Conservation (phyloP, 2,888 invertebrate species). For the Cotesia congregata region DNA sequence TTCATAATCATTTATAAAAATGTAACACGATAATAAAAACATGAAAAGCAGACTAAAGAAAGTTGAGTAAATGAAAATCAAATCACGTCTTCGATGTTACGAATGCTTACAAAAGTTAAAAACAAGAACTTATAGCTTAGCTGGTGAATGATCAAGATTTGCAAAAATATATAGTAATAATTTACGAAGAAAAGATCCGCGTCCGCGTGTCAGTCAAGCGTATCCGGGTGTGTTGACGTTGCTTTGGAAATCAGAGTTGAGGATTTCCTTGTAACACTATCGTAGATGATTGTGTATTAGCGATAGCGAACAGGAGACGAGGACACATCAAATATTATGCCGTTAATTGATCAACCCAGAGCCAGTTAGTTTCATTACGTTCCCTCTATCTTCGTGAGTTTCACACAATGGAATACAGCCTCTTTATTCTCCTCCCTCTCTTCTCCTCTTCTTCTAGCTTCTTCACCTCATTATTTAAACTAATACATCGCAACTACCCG, state of each 20-base stretch:
- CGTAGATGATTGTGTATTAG: constrained; percentile 33
- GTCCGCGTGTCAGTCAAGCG: background rate
- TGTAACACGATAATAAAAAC: too few species aligned
- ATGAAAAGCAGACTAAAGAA: too few species aligned
- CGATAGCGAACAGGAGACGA: constrained; percentile 47
- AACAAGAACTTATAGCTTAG: too few species aligned
- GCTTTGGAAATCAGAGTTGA: constrained; percentile 37
- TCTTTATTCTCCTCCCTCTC: constrained; percentile 44
- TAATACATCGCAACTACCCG: background rate
- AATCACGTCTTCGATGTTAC: too few species aligned
- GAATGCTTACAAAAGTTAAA: too few species aligned
- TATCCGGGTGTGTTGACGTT: constrained; percentile 24
- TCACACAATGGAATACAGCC: constrained; percentile 58
- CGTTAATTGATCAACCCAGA: constrained; percentile 64
- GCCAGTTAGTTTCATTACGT: constrained; percentile 67
- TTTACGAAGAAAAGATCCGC: constrained; percentile 3
- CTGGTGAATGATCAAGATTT: background rate
- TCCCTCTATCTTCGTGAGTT: constrained; percentile 65
- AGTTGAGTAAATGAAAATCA: too few species aligned
- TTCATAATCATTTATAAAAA: too few species aligned
- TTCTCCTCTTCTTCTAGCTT: constrained; percentile 1
- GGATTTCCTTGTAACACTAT: constrained; percentile 57
- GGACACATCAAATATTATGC: constrained; percentile 59
- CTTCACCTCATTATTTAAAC: background rate
- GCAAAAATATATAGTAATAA: constrained; percentile 13